Evolutionary conservation across 2,797 vertebrate species (phyloP).

Genomic region (Tokudaia muenninki): DNA sequence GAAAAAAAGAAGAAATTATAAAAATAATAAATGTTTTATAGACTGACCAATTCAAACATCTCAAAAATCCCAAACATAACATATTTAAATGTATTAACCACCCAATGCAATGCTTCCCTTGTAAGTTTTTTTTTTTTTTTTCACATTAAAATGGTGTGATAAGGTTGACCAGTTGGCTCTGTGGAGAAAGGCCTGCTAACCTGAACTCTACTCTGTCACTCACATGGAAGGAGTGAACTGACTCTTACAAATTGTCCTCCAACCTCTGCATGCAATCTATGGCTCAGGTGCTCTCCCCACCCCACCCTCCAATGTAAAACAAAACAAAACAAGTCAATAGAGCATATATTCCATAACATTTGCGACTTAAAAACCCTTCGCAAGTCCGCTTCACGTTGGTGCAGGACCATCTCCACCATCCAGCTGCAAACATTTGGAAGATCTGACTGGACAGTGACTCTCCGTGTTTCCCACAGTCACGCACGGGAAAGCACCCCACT

Average conservation of each 20-base stretch:
- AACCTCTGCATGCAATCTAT: too few species aligned
- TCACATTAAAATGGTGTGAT: background rate
- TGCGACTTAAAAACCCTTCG: background rate
- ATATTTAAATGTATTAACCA: slow-evolving; percentile 8
- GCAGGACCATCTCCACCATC: too few species aligned
- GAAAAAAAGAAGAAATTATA: slow-evolving; percentile 24
- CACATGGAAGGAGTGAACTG: background rate
- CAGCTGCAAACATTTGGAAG: background rate
- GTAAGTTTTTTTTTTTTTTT: background rate
- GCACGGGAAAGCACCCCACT: background rate
- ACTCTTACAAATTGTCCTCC: background rate
- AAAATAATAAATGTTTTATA: background rate
- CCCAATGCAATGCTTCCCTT: background rate
- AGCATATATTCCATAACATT: background rate
- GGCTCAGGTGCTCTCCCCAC: background rate
- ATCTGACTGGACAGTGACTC: background rate
- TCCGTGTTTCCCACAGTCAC: background rate
- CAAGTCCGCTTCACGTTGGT: background rate
- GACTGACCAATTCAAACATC: background rate
- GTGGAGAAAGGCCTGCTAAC: background rate
- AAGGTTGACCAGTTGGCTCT: background rate
- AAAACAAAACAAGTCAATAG: background rate
- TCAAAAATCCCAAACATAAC: slow-evolving; percentile 15
- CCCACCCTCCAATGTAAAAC: background rate
- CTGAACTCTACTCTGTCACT: background rate